Base-by-base conservation (phyloP, 2,888 invertebrate species). In the Euspilapteryx auroguttella region DNA sequence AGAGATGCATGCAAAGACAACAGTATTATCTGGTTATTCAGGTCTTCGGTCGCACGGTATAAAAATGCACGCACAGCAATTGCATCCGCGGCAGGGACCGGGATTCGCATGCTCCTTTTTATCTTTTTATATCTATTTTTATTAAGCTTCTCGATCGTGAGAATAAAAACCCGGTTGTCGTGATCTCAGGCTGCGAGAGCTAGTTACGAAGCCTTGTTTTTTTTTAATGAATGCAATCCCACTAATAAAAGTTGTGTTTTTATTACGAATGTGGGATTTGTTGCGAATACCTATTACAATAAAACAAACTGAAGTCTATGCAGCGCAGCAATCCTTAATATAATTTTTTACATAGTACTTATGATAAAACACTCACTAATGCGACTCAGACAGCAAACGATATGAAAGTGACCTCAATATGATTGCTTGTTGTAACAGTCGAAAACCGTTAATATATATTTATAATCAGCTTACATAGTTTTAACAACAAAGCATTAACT, bases 91-190 rank as follows among this genome's bases (percentile, higher is more conserved):
- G 47, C 45, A 45, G 36, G 41, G 43, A 41, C 49, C 47, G 48
- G 50, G 56, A 59, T 57, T 58, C 56, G 48, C 50, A 56, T 53
- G 49, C 48, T 49, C 50, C 48, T 56, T 62, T 23, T 56, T 54
- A 59, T 44, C 35, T 37, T 37, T 46, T 50, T 53, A 42, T 48
- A 43, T 49, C 55, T 49, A 55, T 55, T 45, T 45, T 29, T 29
- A 15, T 12, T 24, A 9, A 21, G n/a, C n/a, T 17, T 44, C 40
- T 42, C 47, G 52, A 54, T 55, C 66, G 71, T 73, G 71, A 62
- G 71, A 73, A 69, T 40, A 44, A 47, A 44, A 59, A 57, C 59
- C 42, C 42, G 59, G 55, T 55, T 43, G 41, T 47, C 45, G 44
- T 27, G 24, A 28, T 27, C 27, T 12, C 15, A 6, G 21, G 13